A percentile compares a stretch with the other conserved stretches of the same genome.
Conservation (phyloP, 2,888 invertebrate genomes). For the Blera fallax region DNA sequence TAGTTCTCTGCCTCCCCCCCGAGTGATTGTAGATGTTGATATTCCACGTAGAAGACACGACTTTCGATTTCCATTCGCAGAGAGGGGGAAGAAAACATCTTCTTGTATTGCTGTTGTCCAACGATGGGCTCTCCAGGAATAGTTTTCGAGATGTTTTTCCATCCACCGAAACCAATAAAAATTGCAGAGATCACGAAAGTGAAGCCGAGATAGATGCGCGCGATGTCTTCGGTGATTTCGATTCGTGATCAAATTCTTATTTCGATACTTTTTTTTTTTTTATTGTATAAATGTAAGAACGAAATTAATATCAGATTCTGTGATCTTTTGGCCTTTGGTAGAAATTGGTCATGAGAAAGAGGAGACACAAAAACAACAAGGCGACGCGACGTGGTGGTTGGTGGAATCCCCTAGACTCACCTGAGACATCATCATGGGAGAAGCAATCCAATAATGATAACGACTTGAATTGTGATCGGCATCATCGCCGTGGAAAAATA, state of each 20-base stretch:
- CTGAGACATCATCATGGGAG: slow-evolving; percentile 24
- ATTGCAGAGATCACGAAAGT: slow-evolving; percentile 67
- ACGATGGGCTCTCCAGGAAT: slow-evolving; percentile 44
- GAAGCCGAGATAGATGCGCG: slow-evolving; percentile 48
- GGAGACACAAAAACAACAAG: neutral
- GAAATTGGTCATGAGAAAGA: slow-evolving; percentile 58
- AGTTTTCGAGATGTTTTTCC: slow-evolving; percentile 26
- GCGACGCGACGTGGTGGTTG: neutral
- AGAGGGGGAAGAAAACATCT: slow-evolving; percentile 21
- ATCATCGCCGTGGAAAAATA: slow-evolving; percentile 1
- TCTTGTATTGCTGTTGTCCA: slow-evolving; percentile 58
- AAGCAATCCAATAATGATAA: slow-evolving; percentile 45
- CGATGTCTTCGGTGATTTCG: slow-evolving; percentile 54
- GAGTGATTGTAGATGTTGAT: slow-evolving; percentile 65
- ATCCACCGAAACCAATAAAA: slow-evolving; percentile 52
- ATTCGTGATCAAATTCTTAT: slow-evolving; percentile 72
- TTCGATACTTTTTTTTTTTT: slow-evolving; percentile 66
- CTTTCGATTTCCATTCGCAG: slow-evolving; percentile 67
- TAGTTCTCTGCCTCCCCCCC: slow-evolving; percentile 14
- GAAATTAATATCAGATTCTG: slow-evolving; percentile 68
- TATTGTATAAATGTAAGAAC: slow-evolving; percentile 62
- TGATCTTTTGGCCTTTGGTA: slow-evolving; percentile 64
- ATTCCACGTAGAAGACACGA: slow-evolving; percentile 67
- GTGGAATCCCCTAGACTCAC: slow-evolving; percentile 26
- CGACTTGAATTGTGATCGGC: neutral